phyloP scores from a whole-genome alignment of 2,113 vertebrate genomes.

The Melanocharis versteri region DNA sequence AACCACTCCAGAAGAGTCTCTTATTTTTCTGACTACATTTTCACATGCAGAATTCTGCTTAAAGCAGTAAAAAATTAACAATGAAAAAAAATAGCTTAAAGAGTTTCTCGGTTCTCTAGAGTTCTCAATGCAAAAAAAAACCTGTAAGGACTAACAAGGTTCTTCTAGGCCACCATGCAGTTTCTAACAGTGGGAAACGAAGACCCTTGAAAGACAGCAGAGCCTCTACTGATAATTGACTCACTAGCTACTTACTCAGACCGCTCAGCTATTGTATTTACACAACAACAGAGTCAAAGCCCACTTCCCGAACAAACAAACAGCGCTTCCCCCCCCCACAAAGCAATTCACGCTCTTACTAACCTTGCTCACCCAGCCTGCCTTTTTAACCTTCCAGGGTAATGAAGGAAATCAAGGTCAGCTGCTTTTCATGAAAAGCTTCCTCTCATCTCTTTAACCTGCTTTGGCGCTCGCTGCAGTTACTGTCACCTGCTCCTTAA shows the following conservation, averaged over 20 bases:
- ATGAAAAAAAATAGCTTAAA: accelerated
- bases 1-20: accelerated
- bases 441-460: background rate
- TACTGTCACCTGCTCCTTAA: background rate
- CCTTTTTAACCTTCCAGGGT: accelerated
- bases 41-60: accelerated
- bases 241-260: background rate
- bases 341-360: accelerated
- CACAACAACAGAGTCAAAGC: accelerated
- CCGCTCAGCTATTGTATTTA: accelerated
- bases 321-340: no score
- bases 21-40: accelerated
- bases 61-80: accelerated
- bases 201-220: accelerated
- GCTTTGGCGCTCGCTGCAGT: background rate
- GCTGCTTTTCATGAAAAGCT: background rate
- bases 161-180: accelerated
- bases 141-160: accelerated
- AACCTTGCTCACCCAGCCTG: accelerated
- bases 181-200: accelerated
- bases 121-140: accelerated
- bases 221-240: accelerated
- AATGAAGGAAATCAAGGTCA: background rate
- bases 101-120: accelerated
- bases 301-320: no score